These are phyloP conservation scores for Acleris literana DNA, from an alignment of 2,888 invertebrate genomes.

Conservation along the genomic window DNA sequence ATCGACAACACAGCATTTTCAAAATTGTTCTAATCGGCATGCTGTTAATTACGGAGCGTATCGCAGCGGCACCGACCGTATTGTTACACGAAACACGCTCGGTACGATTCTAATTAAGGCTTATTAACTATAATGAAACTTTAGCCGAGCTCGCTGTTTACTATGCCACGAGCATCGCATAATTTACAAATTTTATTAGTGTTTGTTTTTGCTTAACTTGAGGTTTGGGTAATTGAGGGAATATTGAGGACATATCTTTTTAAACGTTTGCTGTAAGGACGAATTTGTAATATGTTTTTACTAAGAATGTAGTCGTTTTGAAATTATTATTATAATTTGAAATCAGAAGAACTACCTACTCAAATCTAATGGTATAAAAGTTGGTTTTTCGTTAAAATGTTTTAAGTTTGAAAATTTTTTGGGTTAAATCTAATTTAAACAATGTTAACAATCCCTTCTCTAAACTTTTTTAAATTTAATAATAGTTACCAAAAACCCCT, in stretches of 20 bases:
- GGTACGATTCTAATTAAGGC: constrained; percentile 60
- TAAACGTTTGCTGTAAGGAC: background rate
- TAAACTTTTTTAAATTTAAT: no score
- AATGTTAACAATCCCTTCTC: no score
- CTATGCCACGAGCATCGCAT: constrained; percentile 28
- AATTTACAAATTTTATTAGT: constrained; percentile 34
- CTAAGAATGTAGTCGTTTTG: no score
- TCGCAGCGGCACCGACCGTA: constrained; percentile 27
- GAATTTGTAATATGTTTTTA: no score
- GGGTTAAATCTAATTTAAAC: no score
- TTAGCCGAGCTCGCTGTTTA: constrained; percentile 26
- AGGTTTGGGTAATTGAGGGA: constrained; percentile 18
- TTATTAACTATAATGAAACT: constrained; percentile 49
- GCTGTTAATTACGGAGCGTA: constrained; percentile 25
- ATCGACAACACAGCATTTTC: constrained; percentile 31
- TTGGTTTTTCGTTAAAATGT: no score
- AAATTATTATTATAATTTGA: no score
- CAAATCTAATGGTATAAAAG: no score
- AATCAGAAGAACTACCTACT: no score
- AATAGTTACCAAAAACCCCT: no score
- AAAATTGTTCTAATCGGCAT: constrained; percentile 39
- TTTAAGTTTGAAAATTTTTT: no score
- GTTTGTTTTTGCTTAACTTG: constrained; percentile 27
- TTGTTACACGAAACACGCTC: constrained; percentile 52
- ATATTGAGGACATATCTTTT: constrained; percentile 2